These are phyloP conservation scores for Teinopalpus imperialis DNA, from an alignment of 2,888 invertebrate species.

Conservation along the genomic window DNA sequence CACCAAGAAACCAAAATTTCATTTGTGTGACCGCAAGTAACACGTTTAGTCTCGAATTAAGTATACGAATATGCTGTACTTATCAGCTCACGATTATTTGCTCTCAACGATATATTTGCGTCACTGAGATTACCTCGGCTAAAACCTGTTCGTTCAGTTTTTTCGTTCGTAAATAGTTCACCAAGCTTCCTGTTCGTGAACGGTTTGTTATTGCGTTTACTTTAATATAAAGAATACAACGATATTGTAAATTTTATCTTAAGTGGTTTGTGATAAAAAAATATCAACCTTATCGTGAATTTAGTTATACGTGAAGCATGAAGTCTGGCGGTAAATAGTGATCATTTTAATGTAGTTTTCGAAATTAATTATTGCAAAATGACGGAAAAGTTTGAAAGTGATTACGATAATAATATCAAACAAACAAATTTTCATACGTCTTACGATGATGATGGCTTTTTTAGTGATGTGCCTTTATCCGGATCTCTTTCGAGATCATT, in stretches of 20 bases:
- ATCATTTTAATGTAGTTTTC: conserved; percentile 30
- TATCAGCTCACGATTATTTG: conserved; percentile 39
- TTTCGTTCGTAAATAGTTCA: conserved; percentile 64
- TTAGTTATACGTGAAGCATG: conserved; percentile 45
- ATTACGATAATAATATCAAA: conserved; percentile 30
- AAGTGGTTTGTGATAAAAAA: conserved; percentile 52
- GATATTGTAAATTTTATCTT: conserved; percentile 56
- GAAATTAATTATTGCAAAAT: conserved; percentile 43
- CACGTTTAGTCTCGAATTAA: conserved; percentile 44
- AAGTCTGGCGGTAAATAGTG: conserved; percentile 43
- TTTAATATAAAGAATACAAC: conserved; percentile 38
- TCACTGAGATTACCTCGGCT: conserved; percentile 59
- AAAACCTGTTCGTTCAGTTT: conserved; percentile 70
- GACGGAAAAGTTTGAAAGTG: conserved; percentile 38
- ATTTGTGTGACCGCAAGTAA: conserved; percentile 55
- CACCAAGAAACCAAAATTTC: conserved; percentile 47
- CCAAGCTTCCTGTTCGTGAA: conserved; percentile 53
- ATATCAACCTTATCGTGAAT: conserved; percentile 46
- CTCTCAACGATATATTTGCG: conserved; percentile 54
- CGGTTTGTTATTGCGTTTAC: conserved; percentile 45
- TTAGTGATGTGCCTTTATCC: conserved; percentile 60
- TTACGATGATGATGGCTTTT: conserved; percentile 66
- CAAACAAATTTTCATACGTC: conserved; percentile 33
- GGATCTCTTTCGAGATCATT: conserved; percentile 66
- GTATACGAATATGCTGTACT: conserved; percentile 34